Evolutionary conservation across 2,113 vertebrate species (phyloP), one percentile per base, ranked within the genome.

Genomic region (Asarcornis scutulata): DNA sequence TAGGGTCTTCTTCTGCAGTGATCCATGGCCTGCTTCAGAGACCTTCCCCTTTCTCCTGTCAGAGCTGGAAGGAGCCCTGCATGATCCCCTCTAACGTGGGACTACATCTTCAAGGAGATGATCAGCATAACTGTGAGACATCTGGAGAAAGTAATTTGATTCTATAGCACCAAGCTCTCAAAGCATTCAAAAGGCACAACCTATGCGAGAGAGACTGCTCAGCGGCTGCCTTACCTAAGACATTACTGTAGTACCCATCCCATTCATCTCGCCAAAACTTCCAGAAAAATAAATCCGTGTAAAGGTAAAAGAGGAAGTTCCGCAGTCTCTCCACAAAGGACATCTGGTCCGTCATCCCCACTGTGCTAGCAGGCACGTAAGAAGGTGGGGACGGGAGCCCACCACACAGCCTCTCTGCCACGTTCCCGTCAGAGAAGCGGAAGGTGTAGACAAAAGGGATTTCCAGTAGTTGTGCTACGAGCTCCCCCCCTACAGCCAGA

Each of bases 391-490:
- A 86, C 0, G 96, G 97, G 63, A 98, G 82, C 90, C 97, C 88
- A 38, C 91, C 92, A 0, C 97, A 97, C 76, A 96, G 60, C 31
- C 97, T 75, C 91, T 98, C 94, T 27, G 93, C 6, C 52, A 82
- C 55, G 8, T 96, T 75, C 21, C 83, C 97, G 1, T 95, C 74
- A 15, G 96, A 95, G 68, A 97, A 97, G 16, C 93, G 83, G 34
- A 96, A 93, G 50, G 83, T 97, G 66, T 98, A 94, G 52, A 98
- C 89, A 23, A 97, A 95, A 17, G 98, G 98, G 8, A 98, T 67
- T 13, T 20, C 73, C 26, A 98, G 91, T 38, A 97, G 92, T 59
- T 97, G 97, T n/a, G 98, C 97, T 68, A 98, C 20, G 0, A 98
- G 93, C 21, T 97, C 96, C 3, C 97, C 97, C 0, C 97, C 96